Conservation (phyloP, 2,797 vertebrate species). For the Nothura maculosa region DNA sequence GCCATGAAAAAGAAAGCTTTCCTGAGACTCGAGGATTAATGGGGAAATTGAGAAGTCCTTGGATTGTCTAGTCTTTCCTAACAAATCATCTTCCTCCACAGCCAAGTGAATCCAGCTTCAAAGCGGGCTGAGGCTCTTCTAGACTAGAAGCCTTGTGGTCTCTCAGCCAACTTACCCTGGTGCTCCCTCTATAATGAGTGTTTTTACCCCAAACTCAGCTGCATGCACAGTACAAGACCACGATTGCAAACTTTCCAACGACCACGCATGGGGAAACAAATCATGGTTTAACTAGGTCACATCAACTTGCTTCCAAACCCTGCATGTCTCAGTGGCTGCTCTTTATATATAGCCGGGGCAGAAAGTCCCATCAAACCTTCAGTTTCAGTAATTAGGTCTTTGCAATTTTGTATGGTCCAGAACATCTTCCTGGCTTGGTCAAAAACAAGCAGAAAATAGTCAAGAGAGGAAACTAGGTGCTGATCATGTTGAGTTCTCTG, state of each 20-base stretch:
- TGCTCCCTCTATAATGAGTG: neutral
- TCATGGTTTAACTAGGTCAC: neutral
- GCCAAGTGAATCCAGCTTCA: neutral
- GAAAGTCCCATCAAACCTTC: neutral
- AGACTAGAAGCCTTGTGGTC: neutral
- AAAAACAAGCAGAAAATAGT: neutral
- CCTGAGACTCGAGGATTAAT: slow-evolving; percentile 1
- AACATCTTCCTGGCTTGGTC: neutral
- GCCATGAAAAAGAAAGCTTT: slow-evolving; percentile 15
- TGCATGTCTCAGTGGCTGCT: neutral
- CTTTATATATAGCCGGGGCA: neutral
- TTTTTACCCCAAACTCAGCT: neutral
- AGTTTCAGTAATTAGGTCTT: neutral
- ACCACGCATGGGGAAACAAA: accelerated
- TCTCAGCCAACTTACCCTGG: neutral
- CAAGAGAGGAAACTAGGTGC: neutral
- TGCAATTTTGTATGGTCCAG: neutral
- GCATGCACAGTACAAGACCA: neutral
- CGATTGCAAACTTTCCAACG: neutral
- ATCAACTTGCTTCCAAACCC: neutral
- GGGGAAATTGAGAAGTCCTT: slow-evolving; percentile 38
- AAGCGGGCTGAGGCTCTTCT: neutral
- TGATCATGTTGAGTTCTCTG: neutral
- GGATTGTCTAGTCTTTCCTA: slow-evolving; percentile 4
- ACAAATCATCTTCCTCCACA: neutral